Evolutionary conservation across 2,797 vertebrate genomes (phyloP).

Genomic region (Syngnathus rostellatus): DNA sequence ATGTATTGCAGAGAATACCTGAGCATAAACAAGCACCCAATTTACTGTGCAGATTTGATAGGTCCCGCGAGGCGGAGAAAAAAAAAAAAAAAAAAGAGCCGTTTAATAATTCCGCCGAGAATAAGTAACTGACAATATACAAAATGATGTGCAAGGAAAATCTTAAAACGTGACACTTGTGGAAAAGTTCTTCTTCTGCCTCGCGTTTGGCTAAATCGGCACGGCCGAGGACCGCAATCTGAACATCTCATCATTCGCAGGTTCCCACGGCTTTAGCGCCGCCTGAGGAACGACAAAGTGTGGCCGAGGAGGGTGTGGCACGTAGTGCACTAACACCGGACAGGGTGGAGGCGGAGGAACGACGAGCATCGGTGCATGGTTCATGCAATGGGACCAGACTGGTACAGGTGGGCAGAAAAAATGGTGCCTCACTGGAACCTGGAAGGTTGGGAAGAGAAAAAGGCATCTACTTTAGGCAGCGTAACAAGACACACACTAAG

Average conservation of each 20-base stretch:
- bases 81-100: not conserved
- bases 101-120: not conserved
- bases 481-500: too few species aligned
- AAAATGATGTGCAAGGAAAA: not conserved
- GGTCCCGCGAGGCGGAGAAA: not conserved
- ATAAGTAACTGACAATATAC: not conserved
- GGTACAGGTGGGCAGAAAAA: conserved; percentile 65
- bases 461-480: conserved; percentile 9
- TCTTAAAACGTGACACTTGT: not conserved
- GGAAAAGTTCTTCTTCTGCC: not conserved
- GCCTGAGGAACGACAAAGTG: conserved; percentile 72
- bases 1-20: conserved; percentile 2
- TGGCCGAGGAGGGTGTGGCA: conserved; percentile 59
- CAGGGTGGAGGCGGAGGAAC: conserved; percentile 42
- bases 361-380: conserved; percentile 55
- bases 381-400: conserved; percentile 66
- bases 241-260: conserved; percentile 44
- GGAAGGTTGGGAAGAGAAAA: not conserved
- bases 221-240: too few species aligned
- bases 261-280: conserved; percentile 59
- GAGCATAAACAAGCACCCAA: not conserved
- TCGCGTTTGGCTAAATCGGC: not conserved
- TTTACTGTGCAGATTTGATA: conserved; percentile 4
- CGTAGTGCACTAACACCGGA: conserved; percentile 66
- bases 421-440: conserved; percentile 54